phyloP scores from a whole-genome alignment of 2,113 vertebrate species.

The Galbula dea region DNA sequence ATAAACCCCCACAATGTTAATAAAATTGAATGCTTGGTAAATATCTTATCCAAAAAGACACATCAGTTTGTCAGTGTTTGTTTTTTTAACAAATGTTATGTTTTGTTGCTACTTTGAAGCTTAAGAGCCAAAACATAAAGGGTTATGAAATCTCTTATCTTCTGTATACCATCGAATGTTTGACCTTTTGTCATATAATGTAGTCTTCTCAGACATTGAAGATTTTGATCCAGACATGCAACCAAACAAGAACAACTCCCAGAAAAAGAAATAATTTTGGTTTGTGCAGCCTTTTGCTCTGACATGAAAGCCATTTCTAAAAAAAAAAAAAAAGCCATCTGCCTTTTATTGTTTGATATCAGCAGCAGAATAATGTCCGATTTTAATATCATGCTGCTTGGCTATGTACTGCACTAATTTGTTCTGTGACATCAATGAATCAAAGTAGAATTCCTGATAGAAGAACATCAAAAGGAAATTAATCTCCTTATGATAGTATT shows the following conservation, averaged over 20 bases:
- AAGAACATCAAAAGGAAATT: constrained; percentile 57
- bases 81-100: background rate
- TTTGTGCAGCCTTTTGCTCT: constrained; percentile 25
- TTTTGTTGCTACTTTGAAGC: background rate
- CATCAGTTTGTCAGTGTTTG: background rate
- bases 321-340: constrained; percentile 43
- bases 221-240: background rate
- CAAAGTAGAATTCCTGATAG: constrained; percentile 56
- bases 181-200: background rate
- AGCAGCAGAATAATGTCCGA: constrained; percentile 9
- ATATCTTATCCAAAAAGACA: background rate
- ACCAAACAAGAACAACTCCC: background rate
- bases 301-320: constrained; percentile 30
- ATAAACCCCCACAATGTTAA: background rate
- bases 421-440: constrained; percentile 65
- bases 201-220: background rate
- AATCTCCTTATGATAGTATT: constrained; percentile 34
- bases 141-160: background rate
- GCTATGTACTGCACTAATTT: constrained; percentile 52
- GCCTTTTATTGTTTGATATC: constrained; percentile 56
- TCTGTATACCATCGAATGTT: background rate
- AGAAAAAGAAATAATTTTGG: background rate
- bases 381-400: constrained; percentile 62
- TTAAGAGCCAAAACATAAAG: background rate
- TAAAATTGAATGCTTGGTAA: background rate